Percentiles rank a stretch among this genome's conserved stretches.
These are phyloP conservation scores for Microctonus hyperodae DNA, from an alignment of 2,888 invertebrate species.

Conservation along the genomic window DNA sequence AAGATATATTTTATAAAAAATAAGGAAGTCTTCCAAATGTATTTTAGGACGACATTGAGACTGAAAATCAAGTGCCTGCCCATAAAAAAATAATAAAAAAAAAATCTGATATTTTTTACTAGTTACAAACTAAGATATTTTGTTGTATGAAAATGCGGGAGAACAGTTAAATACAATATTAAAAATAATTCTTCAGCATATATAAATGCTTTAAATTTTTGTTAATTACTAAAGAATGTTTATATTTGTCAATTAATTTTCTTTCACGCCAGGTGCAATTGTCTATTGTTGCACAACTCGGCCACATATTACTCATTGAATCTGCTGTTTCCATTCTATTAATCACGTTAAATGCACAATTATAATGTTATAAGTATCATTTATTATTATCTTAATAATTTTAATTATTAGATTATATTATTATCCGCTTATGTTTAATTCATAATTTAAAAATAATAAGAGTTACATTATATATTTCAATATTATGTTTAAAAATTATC, in stretches of 20 bases:
- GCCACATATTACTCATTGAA: not conserved
- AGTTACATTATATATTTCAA: not conserved
- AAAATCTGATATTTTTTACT: slow-evolving; percentile 14
- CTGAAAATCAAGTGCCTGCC: slow-evolving; percentile 29
- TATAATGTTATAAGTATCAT: not conserved
- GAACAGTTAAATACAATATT: not conserved
- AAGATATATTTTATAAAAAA: not conserved
- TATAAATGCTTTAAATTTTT: slow-evolving; percentile 13
- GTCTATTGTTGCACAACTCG: not conserved
- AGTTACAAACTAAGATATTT: slow-evolving; percentile 12
- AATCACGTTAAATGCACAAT: not conserved
- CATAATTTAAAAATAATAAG: not conserved
- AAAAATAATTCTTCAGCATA: not conserved
- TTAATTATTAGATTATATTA: too few species aligned
- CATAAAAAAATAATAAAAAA: too few species aligned
- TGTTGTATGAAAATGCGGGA: not conserved
- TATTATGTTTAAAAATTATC: too few species aligned
- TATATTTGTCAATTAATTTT: slow-evolving; percentile 5
- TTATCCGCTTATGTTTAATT: not conserved
- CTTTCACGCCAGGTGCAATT: not conserved
- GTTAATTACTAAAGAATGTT: slow-evolving; percentile 16
- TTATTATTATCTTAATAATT: not conserved
- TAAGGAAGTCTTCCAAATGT: slow-evolving; percentile 28
- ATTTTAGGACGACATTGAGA: slow-evolving; percentile 24
- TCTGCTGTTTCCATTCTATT: not conserved